Base-by-base conservation (phyloP, 2,113 vertebrate genomes). In the Corydoras maculifer region DNA sequence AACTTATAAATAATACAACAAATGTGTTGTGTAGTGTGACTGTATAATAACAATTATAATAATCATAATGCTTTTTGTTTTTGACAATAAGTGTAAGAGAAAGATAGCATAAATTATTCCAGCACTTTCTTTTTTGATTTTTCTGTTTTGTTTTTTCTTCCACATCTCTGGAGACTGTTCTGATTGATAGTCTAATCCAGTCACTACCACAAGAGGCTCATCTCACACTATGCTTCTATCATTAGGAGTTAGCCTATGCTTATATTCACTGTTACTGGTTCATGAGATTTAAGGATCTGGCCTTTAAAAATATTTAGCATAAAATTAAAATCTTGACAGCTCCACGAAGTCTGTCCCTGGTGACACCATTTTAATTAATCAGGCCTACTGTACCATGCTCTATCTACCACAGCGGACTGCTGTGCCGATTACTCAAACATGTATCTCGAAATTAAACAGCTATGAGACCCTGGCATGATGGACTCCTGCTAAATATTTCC, bases 291-390 rank as follows among this genome's bases (percentile, higher is more conserved):
- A 90, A 92, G 91, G 89, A 85, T 85, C 89, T 93, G 91, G 91
- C 91, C 92, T 93, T 93, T 90, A 88, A 88, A 93, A 93, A 93
- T 93, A 93, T 92, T 93, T 93, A 93, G 94, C 90, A 92, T 91
- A 90, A 93, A 91, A 91, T 87, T 92, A 89, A 92, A 93, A 92
- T 92, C 90, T 91, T 93, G 92, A 92, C 92, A 91, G 81, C 81
- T 82, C 88, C 85, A 87, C 91, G 89, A 89, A 91, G 87, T 86
- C 87, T 80, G 87, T 88, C 87, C 90, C 88, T 88, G 84, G 88
- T 81, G 80, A 90, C 85, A 88, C 58, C 64, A 81, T 89, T 90
- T 92, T 92, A 92, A 94, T 93, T 93, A 93, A 91, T 92, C 89
- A 88, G 87, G 82, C 81, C 87, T 87, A 88, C 84, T 84, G 84